A percentile compares a stretch with the other conserved stretches of the same genome.
phyloP scores from a whole-genome alignment of 2,888 invertebrate species.

The Drosophila austrosaltans region DNA sequence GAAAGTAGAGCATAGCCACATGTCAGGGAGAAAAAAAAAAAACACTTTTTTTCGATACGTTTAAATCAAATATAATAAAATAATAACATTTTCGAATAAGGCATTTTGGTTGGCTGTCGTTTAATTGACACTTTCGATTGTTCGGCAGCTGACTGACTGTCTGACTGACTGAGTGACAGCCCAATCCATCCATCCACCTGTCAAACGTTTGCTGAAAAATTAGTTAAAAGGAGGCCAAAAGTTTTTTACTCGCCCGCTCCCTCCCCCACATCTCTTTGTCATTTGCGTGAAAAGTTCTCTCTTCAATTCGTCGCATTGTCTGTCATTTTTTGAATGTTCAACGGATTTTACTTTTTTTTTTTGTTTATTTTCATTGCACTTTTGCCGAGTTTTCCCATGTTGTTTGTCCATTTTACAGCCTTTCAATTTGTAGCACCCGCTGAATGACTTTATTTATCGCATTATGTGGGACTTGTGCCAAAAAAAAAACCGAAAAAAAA shows the following conservation, averaged over 20 bases:
- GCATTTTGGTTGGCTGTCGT: constrained; percentile 46
- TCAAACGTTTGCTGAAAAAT: constrained; percentile 62
- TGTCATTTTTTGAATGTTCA: constrained; percentile 65
- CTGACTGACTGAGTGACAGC: constrained; percentile 40
- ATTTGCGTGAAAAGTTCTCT: constrained; percentile 58
- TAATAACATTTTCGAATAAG: constrained; percentile 49
- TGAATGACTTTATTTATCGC: constrained; percentile 64
- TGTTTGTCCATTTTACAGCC: constrained; percentile 58
- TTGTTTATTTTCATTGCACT: constrained; percentile 68
- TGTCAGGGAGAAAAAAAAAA: constrained; percentile 33
- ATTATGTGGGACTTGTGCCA: constrained; percentile 51
- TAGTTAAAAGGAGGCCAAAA: constrained; percentile 70
- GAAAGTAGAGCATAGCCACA: constrained; percentile 32
- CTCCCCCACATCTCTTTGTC: constrained; percentile 11
- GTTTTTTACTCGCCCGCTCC: neutral
- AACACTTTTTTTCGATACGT: constrained; percentile 43
- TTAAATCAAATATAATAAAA: constrained; percentile 74
- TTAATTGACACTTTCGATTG: constrained; percentile 80
- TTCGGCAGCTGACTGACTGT: constrained; percentile 45
- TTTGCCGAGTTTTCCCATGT: constrained; percentile 39
- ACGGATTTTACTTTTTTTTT: constrained; percentile 63
- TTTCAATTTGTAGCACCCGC: constrained; percentile 59
- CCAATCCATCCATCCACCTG: constrained; percentile 44
- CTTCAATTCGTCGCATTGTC: constrained; percentile 62
- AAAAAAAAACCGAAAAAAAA: constrained; percentile 25